These are phyloP conservation scores for Upupa epops DNA, from an alignment of 2,113 vertebrate genomes.

Conservation along the genomic window DNA sequence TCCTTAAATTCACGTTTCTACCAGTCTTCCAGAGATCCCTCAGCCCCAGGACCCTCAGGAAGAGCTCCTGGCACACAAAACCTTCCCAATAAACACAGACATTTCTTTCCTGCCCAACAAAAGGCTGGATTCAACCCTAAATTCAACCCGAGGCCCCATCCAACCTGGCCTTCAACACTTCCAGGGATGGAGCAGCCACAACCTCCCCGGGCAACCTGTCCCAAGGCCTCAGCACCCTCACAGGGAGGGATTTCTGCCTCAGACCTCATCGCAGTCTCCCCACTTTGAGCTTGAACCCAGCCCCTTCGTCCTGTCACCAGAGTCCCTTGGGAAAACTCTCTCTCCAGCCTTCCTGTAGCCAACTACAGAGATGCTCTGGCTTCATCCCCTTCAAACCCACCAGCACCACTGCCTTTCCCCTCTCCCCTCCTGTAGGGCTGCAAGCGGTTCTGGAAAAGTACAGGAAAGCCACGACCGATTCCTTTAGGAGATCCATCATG, in stretches of 20 bases:
- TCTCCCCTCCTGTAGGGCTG: background rate
- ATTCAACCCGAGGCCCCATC: no score
- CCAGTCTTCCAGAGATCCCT: background rate
- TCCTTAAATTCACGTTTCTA: background rate
- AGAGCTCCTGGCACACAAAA: background rate
- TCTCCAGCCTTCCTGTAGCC: no score
- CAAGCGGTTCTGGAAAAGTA: constrained; percentile 70
- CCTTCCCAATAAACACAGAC: background rate
- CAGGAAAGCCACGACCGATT: constrained; percentile 32
- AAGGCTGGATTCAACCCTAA: background rate
- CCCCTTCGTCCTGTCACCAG: no score
- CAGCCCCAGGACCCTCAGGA: background rate
- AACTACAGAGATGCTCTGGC: background rate
- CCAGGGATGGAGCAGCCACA: no score
- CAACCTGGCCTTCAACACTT: no score
- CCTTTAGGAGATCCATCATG: constrained; percentile 66
- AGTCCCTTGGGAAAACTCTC: no score
- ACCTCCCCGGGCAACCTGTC: no score
- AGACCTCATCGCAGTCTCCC: no score
- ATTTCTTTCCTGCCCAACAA: background rate
- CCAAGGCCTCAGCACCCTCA: no score
- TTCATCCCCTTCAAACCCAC: background rate
- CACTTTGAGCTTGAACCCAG: no score
- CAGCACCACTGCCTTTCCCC: background rate
- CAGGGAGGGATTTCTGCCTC: no score